Evolutionary conservation across 2,113 vertebrate species (phyloP), one percentile per base, ranked within the genome.

Genomic region (Lasiurus cinereus): DNA sequence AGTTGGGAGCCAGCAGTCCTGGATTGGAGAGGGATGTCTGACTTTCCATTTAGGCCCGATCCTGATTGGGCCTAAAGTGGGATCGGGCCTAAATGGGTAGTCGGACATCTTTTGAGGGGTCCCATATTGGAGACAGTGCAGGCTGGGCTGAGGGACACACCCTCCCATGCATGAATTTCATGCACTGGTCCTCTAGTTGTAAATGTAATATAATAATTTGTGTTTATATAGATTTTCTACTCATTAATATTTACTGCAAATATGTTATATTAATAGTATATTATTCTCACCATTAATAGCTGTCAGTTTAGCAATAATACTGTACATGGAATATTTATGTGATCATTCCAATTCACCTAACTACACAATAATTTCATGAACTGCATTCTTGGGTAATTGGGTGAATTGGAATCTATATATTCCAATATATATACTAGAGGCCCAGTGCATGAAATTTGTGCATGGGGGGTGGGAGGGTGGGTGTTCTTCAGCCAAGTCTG

Each of bases 131-230:
- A 39, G 39, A 39, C 39, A 39, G 39, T 39, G 3, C 39, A 39
- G 39, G 39, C 39, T 39, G 39, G 39, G 39, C 39, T 39, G 5
- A 39, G 39, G 5, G 39, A 39, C 39, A 39, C 39, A 39, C 39
- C 39, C 39, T 39, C 39, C 39, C 39, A 39, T 39, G 39, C 39
- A 39, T 39, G 39, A 39, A 39, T 39, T 39, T 39, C 39, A 39
- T 39, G 39, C 39, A 39, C 39, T 39, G 39, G 39, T 39, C 39
- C 39, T 39, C 39, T 39, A 39, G 39, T 39, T 8, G 62, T 66
- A 70, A 90, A 52, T 36, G 70, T 11, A 48, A 88, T 70, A 69
- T 78, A 91, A 21, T 87, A 22, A 92, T 91, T 90, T 91, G 1
- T 48, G 27, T 69, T 76, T 33, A 39, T 33, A 96, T 22, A 82